Base-by-base conservation (phyloP, 2,113 vertebrate species). In the Anarrhichthys ocellatus region DNA sequence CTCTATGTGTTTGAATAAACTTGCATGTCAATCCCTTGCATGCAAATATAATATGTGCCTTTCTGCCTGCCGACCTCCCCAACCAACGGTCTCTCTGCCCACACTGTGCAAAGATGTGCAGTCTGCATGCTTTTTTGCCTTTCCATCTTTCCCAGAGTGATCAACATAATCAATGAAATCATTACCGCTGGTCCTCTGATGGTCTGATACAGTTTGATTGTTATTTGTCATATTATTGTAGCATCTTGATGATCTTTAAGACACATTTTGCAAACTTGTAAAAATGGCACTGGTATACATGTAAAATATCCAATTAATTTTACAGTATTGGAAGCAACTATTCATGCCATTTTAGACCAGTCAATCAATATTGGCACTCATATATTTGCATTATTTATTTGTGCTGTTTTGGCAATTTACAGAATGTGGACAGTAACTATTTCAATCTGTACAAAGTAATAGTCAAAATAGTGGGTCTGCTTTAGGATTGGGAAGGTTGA, bases 1-100 rank as follows among this genome's bases (percentile, higher is more conserved):
- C 17, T 52, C 50, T 83, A 76, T 91, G 89, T 89, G 88, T 89
- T 84, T 83, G n/a, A 89, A 89, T 77, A 32, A 50, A 73, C 29
- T 68, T 88, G 86, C 88, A 90, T 91, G 85, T 58, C 48, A 83
- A 1, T 69, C 40, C 52, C 70, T 66, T 71, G 64, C 80, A 90
- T 87, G 86, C 61, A 83, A 87, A 68, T 9, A 32, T 69, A 17
- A 66, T 69, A 18, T 80, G 1, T 65, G 13, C 50, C 48, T 63
- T 54, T 78, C 44, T 84, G 75, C 46, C 54, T 66, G 13, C 52
- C 34, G 34, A 40, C 34, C 22, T 64, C 24, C 59, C 20, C 3
- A 38, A 48, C 8, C n/a, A 50, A 59, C 5, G 64, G 46, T 61
- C 34, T 76, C 2, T n/a, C 40, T 84, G 50, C n/a, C 29, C 15